Evolutionary conservation across 2,888 invertebrate species (phyloP).

Genomic region (Metellina segmentata): DNA sequence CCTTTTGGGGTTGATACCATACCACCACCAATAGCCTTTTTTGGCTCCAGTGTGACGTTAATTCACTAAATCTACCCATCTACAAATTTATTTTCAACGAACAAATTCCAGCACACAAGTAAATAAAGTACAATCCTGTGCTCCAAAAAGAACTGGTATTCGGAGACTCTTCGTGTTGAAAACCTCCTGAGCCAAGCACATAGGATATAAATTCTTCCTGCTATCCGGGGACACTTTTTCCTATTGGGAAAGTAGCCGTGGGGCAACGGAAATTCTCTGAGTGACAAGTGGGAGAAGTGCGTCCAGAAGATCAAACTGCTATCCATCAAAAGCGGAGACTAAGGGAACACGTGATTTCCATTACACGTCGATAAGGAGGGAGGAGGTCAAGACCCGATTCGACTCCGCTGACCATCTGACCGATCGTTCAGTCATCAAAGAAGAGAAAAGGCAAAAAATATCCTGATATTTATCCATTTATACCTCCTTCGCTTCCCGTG

Average conservation of each 20-base stretch:
- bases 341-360: slow-evolving; percentile 74
- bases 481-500: background rate
- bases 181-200: background rate
- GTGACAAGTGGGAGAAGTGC: slow-evolving; percentile 42
- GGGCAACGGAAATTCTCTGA: slow-evolving; percentile 10
- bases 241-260: background rate
- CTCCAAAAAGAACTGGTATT: too few species aligned
- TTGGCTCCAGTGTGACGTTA: too few species aligned
- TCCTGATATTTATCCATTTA: background rate
- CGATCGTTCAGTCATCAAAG: slow-evolving; percentile 40
- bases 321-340: slow-evolving; percentile 63
- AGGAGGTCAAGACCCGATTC: slow-evolving; percentile 39
- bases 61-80: too few species aligned
- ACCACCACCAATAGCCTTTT: too few species aligned
- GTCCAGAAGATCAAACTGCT: slow-evolving; percentile 65
- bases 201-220: background rate
- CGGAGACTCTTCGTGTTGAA: background rate
- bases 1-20: too few species aligned
- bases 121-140: too few species aligned
- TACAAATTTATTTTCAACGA: too few species aligned
- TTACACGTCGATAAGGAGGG: slow-evolving; percentile 64
- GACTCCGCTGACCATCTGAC: slow-evolving; percentile 41
- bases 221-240: background rate
- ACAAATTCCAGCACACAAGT: too few species aligned
- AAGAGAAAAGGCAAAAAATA: background rate